These are phyloP conservation scores for Tenthredo amoena DNA, from an alignment of 2,888 invertebrate species.

Conservation along the genomic window DNA sequence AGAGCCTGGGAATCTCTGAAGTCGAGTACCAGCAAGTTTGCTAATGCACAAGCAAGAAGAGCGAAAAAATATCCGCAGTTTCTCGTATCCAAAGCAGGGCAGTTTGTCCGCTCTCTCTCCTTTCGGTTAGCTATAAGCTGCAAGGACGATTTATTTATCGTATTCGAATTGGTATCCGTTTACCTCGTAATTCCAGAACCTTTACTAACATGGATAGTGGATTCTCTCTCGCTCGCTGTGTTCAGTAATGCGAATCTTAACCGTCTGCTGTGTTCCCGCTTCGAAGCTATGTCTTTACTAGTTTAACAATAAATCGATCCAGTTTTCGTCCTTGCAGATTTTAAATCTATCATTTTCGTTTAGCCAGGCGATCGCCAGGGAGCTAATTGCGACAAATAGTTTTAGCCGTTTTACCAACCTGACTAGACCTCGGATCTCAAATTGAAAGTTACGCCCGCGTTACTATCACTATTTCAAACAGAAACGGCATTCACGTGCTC, in stretches of 20 bases:
- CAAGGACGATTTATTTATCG: constrained; percentile 37
- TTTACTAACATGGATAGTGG: constrained; percentile 9
- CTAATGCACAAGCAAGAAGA: not conserved
- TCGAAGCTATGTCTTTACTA: not conserved
- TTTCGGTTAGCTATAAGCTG: not conserved
- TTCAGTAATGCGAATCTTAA: constrained; percentile 13
- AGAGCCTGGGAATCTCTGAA: not conserved
- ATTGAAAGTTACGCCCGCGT: not conserved
- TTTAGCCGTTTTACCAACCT: not conserved
- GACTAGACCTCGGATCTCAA: not conserved
- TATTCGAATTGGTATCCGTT: constrained; percentile 18
- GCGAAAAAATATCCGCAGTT: not conserved
- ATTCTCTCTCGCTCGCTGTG: not conserved
- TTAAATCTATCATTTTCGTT: not conserved
- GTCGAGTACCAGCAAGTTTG: not conserved
- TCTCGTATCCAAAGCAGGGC: constrained; percentile 11
- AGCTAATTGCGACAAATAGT: no score
- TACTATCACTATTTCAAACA: not conserved
- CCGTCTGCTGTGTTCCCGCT: not conserved
- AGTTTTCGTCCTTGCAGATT: not conserved
- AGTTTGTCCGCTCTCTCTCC: constrained; percentile 15
- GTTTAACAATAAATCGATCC: not conserved
- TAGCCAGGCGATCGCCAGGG: not conserved
- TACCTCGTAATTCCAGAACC: constrained; percentile 27
- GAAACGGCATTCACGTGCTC: not conserved